Evolutionary conservation across 2,113 vertebrate species (phyloP), one percentile per base, ranked within the genome.

Genomic region (Oostethus manadensis): DNA sequence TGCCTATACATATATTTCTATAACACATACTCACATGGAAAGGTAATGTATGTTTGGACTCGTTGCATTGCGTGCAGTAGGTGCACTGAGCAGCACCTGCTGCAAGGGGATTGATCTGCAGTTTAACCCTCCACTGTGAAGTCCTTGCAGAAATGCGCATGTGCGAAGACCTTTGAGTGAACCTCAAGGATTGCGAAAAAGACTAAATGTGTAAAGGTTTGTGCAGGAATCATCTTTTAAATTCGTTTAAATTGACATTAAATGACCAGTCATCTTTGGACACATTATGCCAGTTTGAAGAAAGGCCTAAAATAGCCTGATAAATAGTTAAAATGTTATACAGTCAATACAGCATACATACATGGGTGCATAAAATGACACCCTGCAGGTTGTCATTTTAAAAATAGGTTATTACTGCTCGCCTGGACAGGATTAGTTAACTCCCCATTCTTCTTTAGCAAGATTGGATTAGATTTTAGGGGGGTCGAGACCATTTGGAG

Each of bases 391-490:
- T 80, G 71, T 76, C 64, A 69, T 76, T 78, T 78, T 59, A 68
- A 81, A 81, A 81, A 77, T 74, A 84, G 77, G 69, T 81, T 82
- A 74, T 86, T 77, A 80, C 70, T 73, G 69, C 58, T 69, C 51
- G 67, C 74, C 66, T 67, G 82, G 78, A 75, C 78, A 76, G 81
- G 83, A 89, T 88, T 88, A 87, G 66, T 80, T 80, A 71, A 84
- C 74, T 83, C 78, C 73, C 68, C 68, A 81, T 88, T 81, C 76
- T 83, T 79, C 77, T 86, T 89, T 85, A 77, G 68, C 62, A 65
- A 84, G 44, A 86, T 86, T 87, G 82, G 85, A 83, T 87, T 87
- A 87, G 78, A 85, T 82, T 86, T 82, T 64, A 53, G 68, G 70
- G 64, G 66, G 80, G 72, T 54, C 70, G 72, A 70, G 60, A 66